Evolutionary conservation across 1,140 invertebrate species (phyloP).

Genomic region (Eumaeus atala): DNA sequence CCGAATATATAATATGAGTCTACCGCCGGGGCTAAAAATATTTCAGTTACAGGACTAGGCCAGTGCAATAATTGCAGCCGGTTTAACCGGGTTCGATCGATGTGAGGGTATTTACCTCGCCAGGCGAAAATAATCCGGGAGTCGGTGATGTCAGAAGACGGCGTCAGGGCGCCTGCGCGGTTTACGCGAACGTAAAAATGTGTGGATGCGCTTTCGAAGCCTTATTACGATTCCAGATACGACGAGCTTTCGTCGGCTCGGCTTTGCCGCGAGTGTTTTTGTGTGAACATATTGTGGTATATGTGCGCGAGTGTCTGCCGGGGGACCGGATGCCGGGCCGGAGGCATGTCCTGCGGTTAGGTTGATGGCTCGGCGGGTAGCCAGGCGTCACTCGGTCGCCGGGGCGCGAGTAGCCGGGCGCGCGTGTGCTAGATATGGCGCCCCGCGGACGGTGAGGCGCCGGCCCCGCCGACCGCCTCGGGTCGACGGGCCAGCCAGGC

Average conservation of each 20-base stretch:
- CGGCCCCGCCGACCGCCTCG: constrained; percentile 67
- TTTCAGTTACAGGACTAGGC: constrained; percentile 55
- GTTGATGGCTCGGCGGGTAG: constrained; percentile 41
- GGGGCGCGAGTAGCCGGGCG: constrained; percentile 60
- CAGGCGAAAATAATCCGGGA: constrained; percentile 70
- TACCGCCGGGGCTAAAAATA: constrained; percentile 27
- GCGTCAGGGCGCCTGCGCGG: constrained; percentile 45
- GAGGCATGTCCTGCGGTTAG: constrained; percentile 39
- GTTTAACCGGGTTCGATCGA: constrained; percentile 70
- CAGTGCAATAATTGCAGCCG: constrained; percentile 72
- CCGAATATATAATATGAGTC: not conserved
- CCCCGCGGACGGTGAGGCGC: constrained; percentile 65
- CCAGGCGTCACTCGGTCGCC: constrained; percentile 69
- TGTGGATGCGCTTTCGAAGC: constrained; percentile 51
- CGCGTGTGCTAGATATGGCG: constrained; percentile 65
- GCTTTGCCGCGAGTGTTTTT: constrained; percentile 29
- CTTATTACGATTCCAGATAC: constrained; percentile 42
- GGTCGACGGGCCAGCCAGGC: constrained; percentile 62
- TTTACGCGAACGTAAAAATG: constrained; percentile 43
- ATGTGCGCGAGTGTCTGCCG: too few relatives aligned
- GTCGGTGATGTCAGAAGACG: constrained; percentile 64
- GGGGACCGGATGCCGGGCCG: constrained; percentile 28
- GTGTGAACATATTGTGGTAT: constrained; percentile 27
- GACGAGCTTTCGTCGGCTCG: constrained; percentile 37
- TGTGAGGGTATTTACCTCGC: constrained; percentile 72